Percentiles rank a stretch among this genome's conserved stretches.
Evolutionary conservation across 2,113 vertebrate genomes (phyloP).

Genomic region (Leucopternis melanops): DNA sequence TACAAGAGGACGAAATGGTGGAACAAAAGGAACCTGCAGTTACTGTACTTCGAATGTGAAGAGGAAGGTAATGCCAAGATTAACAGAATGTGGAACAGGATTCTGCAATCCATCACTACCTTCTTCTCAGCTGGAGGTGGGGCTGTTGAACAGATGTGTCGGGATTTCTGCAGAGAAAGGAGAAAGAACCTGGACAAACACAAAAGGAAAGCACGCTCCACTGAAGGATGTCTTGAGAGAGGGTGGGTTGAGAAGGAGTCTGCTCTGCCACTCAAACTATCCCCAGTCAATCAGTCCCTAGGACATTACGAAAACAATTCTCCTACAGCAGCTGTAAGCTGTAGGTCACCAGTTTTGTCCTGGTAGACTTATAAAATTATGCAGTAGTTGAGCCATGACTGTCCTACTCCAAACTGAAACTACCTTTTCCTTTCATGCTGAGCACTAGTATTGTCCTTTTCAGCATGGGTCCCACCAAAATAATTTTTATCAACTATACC

Average conservation of each 20-base stretch:
- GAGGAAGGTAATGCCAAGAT: constrained; percentile 52
- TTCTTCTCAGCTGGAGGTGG: constrained; percentile 44
- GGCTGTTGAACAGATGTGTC: constrained; percentile 46
- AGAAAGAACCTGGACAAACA: constrained; percentile 5
- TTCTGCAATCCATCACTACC: constrained; percentile 57
- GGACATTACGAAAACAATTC: background rate
- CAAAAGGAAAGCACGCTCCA: background rate
- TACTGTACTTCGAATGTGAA: background rate
- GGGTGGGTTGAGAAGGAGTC: background rate
- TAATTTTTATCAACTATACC: background rate
- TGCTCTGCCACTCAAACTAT: background rate
- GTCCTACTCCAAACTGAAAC: background rate
- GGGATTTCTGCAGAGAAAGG: constrained; percentile 41
- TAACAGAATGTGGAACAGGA: constrained; percentile 59
- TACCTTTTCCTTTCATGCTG: background rate
- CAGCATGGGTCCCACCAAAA: background rate
- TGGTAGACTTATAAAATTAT: background rate
- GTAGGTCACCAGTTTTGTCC: background rate
- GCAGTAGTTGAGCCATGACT: background rate
- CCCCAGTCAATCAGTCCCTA: background rate
- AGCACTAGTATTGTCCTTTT: background rate
- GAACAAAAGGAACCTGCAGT: constrained; percentile 12
- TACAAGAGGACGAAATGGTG: background rate
- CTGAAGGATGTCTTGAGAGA: background rate
- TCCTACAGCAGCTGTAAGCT: background rate